Percentiles rank a stretch among this genome's conserved stretches.
These are phyloP conservation scores for Campoplex capitator DNA, from an alignment of 2,888 invertebrate genomes.

Conservation along the genomic window DNA sequence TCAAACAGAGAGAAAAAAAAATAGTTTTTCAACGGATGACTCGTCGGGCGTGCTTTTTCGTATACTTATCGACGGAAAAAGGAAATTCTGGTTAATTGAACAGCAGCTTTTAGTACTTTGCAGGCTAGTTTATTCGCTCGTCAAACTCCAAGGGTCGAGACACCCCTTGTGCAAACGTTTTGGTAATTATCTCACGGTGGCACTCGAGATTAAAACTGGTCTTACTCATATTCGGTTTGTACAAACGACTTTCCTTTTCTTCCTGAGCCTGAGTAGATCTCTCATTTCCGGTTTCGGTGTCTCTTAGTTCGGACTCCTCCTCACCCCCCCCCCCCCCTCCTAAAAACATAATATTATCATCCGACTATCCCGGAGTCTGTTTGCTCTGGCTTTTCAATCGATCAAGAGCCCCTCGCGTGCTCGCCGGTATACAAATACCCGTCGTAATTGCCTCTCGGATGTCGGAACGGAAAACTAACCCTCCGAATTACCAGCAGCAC, in stretches of 20 bases:
- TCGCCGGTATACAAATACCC: background rate
- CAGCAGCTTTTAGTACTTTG: background rate
- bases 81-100: background rate
- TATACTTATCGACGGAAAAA: background rate
- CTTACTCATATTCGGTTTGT: background rate
- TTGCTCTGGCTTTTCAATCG: conserved; percentile 39
- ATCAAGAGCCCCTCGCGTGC: conserved; percentile 5
- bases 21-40: background rate
- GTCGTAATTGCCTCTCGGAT: conserved; percentile 38
- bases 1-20: background rate
- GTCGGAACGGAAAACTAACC: background rate
- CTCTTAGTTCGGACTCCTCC: background rate
- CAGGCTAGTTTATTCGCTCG: background rate
- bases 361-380: conserved; percentile 16
- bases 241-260: background rate
- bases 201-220: background rate
- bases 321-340: background rate
- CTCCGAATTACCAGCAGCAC: no score
- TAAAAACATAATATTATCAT: background rate
- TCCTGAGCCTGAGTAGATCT: background rate
- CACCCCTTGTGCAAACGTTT: background rate
- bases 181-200: background rate
- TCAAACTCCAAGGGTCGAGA: background rate
- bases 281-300: conserved; percentile 9
- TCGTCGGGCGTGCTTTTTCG: background rate